A percentile compares a stretch with the other conserved stretches of the same genome.
Conservation (phyloP, 2,888 invertebrate genomes). For the Gonocerus acuteangulatus region DNA sequence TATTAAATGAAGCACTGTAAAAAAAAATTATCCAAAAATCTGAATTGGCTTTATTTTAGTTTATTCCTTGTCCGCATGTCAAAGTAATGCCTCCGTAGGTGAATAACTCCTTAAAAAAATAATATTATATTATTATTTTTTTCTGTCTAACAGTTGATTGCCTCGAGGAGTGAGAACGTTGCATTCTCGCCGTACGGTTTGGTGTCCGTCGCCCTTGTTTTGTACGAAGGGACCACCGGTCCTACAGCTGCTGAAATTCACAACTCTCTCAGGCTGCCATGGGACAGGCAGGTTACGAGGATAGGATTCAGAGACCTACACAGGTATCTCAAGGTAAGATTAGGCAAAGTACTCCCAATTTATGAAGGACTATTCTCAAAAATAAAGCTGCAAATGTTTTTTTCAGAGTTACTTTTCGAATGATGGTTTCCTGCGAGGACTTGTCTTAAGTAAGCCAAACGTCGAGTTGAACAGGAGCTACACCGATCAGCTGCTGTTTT, state of each 20-base stretch:
- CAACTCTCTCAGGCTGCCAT: slow-evolving; percentile 60
- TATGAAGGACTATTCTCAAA: not conserved
- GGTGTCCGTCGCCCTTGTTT: slow-evolving; percentile 67
- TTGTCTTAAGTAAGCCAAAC: slow-evolving; percentile 70
- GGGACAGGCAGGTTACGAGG: slow-evolving; percentile 62
- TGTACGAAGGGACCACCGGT: slow-evolving; percentile 70
- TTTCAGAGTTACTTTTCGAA: slow-evolving; percentile 73
- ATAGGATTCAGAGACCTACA: slow-evolving; percentile 77
- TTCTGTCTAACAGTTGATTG: slow-evolving; percentile 38
- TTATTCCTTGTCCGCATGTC: too few species aligned
- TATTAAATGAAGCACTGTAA: too few species aligned
- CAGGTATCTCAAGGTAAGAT: slow-evolving; percentile 68
- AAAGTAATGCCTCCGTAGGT: too few species aligned
- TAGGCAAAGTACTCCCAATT: not conserved
- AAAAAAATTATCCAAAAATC: too few species aligned
- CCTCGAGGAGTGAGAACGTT: slow-evolving; percentile 51
- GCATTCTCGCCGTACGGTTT: slow-evolving; percentile 79
- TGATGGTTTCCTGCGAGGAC: slow-evolving; percentile 72
- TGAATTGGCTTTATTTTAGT: too few species aligned
- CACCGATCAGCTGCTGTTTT: slow-evolving; percentile 64
- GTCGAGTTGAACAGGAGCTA: slow-evolving; percentile 67
- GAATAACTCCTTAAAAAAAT: too few species aligned
- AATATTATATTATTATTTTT: too few species aligned
- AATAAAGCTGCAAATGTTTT: slow-evolving; percentile 6
- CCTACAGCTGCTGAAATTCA: slow-evolving; percentile 64